Conservation (phyloP, 2,797 vertebrate genomes). For the Sebastes aleutianus region DNA sequence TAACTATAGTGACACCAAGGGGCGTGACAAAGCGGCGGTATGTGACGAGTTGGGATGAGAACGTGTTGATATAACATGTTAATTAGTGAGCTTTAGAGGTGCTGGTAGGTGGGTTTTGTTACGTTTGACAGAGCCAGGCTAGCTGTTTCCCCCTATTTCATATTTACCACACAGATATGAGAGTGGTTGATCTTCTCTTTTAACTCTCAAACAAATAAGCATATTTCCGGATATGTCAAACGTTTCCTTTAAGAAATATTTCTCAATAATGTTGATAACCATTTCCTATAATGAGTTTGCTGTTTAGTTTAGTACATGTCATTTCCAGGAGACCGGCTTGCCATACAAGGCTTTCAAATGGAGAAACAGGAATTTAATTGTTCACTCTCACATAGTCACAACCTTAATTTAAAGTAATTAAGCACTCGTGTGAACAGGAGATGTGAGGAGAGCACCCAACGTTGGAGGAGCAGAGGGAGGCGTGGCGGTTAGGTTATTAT, state of each 20-base stretch:
- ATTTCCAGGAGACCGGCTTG: neutral
- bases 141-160: neutral
- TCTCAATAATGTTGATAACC: neutral
- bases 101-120: neutral
- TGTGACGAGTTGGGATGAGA: too few relatives aligned
- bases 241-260: neutral
- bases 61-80: neutral
- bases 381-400: constrained; percentile 6
- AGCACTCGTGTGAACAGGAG: neutral
- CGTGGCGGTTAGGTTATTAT: constrained; percentile 52
- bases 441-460: constrained; percentile 11
- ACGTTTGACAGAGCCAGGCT: neutral
- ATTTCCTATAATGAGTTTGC: neutral
- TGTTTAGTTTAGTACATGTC: neutral
- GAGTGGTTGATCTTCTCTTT: neutral
- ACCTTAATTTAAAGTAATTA: constrained; percentile 28
- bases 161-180: neutral
- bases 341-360: neutral
- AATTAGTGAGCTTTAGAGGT: neutral
- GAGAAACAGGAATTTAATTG: constrained; percentile 11
- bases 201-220: neutral
- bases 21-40: too few relatives aligned
- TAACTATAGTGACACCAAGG: too few relatives aligned
- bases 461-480: constrained; percentile 12
- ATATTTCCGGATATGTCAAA: neutral